Evolutionary conservation across 2,113 vertebrate genomes (phyloP).

Genomic region (Oncorhynchus nerka): DNA sequence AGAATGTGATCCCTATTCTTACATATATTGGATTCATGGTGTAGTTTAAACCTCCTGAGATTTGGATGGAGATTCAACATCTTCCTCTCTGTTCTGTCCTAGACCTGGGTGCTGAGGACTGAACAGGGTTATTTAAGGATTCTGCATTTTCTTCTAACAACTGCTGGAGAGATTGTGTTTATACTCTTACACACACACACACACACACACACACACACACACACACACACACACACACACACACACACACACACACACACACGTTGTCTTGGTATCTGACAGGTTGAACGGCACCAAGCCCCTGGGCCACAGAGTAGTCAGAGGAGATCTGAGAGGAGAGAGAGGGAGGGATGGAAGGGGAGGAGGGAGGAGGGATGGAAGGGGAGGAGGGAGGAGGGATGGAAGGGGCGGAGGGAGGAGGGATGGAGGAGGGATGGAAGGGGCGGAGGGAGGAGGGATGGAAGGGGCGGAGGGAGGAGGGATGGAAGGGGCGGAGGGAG

Average conservation of each 20-base stretch:
- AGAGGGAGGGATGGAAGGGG: too few species aligned
- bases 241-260: background rate
- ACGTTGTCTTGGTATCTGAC: constrained; percentile 4
- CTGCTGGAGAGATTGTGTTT: constrained; percentile 13
- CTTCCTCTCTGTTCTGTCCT: constrained; percentile 19
- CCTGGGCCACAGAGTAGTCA: constrained; percentile 19
- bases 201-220: background rate
- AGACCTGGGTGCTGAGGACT: constrained; percentile 7
- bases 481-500: too few species aligned
- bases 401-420: too few species aligned
- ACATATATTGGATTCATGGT: constrained; percentile 31
- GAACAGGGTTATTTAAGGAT: constrained; percentile 39
- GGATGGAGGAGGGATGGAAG: too few species aligned
- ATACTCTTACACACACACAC: background rate
- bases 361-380: too few species aligned
- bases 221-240: background rate
- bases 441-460: too few species aligned
- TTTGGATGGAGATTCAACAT: background rate
- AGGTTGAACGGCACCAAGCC: constrained; percentile 29
- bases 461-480: too few species aligned
- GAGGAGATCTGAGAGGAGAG: constrained; percentile 20
- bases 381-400: too few species aligned
- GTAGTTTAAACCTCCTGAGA: constrained; percentile 29
- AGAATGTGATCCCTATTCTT: too few species aligned
- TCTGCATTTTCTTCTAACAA: constrained; percentile 23